Percentiles rank a stretch among this genome's conserved stretches.
Conservation (phyloP, 2,888 invertebrate genomes). For the Cyrtodaria siliqua region DNA sequence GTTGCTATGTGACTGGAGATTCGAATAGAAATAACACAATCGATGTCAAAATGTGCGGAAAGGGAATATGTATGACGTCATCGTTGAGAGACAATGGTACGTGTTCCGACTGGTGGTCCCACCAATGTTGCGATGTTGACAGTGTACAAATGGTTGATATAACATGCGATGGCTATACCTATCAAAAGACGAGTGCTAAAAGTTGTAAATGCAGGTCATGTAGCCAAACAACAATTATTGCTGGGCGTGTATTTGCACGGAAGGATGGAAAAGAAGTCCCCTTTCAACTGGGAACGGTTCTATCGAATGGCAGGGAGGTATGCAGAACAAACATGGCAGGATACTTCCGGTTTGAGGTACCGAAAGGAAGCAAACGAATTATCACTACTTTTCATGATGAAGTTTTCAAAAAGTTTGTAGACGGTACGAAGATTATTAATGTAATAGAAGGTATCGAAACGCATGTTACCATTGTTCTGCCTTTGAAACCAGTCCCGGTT, state of each 20-base stretch:
- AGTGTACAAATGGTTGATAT: slow-evolving; percentile 13
- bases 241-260: slow-evolving; percentile 29
- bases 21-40: slow-evolving; percentile 10
- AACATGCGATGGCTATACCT: slow-evolving; percentile 34
- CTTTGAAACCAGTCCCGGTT: slow-evolving; percentile 40
- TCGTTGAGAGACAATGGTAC: slow-evolving; percentile 32
- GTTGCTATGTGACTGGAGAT: slow-evolving; percentile 21
- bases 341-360: slow-evolving; percentile 37
- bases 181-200: slow-evolving; percentile 20
- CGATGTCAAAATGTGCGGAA: slow-evolving; percentile 34
- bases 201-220: slow-evolving; percentile 37
- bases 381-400: slow-evolving; percentile 37
- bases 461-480: slow-evolving; percentile 19
- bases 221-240: slow-evolving; percentile 17
- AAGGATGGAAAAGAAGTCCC: slow-evolving; percentile 26
- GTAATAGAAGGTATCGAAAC: slow-evolving; percentile 14
- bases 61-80: slow-evolving; percentile 22
- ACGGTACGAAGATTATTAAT: slow-evolving; percentile 33
- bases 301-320: slow-evolving; percentile 13
- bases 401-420: slow-evolving; percentile 29
- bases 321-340: slow-evolving; percentile 37
- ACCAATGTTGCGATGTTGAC: slow-evolving; percentile 36
- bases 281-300: slow-evolving; percentile 25
- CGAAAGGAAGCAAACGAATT: slow-evolving; percentile 11
- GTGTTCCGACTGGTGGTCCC: slow-evolving; percentile 25